Percentiles rank a stretch among this genome's conserved stretches.
Conservation (phyloP, 2,797 vertebrate genomes). For the Pangasius mekongensis region DNA sequence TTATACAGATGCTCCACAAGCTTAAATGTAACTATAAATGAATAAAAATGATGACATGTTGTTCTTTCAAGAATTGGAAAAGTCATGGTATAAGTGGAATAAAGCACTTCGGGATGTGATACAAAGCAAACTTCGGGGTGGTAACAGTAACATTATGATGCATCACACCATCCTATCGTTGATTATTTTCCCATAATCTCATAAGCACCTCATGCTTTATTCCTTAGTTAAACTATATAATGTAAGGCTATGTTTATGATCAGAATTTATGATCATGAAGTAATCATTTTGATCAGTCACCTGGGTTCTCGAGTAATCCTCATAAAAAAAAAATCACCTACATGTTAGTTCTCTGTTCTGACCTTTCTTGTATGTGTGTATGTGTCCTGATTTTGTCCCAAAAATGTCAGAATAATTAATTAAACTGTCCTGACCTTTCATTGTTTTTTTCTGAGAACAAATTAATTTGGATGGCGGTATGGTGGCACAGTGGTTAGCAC, state of each 20-base stretch:
- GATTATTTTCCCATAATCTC: not conserved
- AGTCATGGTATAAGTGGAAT: not conserved
- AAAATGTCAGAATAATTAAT: slow-evolving; percentile 13
- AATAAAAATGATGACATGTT: not conserved
- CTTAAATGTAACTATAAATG: too few species aligned
- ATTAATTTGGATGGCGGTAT: not conserved
- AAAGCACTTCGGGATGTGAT: not conserved
- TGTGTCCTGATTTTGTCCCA: not conserved
- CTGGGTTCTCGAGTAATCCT: not conserved
- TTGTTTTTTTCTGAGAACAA: not conserved
- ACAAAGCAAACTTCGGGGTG: not conserved
- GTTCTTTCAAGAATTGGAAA: not conserved
- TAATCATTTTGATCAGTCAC: not conserved
- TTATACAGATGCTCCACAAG: too few species aligned
- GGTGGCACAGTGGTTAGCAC: not conserved
- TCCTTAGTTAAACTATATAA: not conserved
- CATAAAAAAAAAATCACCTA: not conserved
- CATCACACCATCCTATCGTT: not conserved
- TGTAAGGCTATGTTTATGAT: not conserved
- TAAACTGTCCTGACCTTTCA: not conserved
- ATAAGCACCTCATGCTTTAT: too few species aligned
- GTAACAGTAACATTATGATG: not conserved
- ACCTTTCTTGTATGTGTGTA: not conserved
- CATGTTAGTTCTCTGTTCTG: not conserved
- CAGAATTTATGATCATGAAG: too few species aligned